Conservation (phyloP, 2,888 invertebrate genomes). For the Anorthoa munda region DNA sequence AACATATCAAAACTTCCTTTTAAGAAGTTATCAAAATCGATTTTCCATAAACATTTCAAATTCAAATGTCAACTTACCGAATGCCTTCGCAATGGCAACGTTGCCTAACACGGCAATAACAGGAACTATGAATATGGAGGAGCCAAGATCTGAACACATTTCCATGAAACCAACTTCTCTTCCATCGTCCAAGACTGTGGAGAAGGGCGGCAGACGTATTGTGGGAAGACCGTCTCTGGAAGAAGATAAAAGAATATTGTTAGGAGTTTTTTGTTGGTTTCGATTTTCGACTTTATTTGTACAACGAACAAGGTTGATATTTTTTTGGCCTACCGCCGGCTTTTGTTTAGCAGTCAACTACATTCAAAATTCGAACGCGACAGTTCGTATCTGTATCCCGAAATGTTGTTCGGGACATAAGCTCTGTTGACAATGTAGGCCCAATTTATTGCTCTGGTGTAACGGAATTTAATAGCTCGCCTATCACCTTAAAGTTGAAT, state of each 20-base stretch:
- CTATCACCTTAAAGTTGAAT: background rate
- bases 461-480: no score
- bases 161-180: slow-evolving; percentile 92
- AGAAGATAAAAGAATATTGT: slow-evolving; percentile 28
- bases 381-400: background rate
- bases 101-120: slow-evolving; percentile 97
- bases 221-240: slow-evolving; percentile 93
- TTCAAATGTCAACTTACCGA: slow-evolving; percentile 91
- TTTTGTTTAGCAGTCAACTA: background rate
- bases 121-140: slow-evolving; percentile 96
- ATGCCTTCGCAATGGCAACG: slow-evolving; percentile 98
- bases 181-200: slow-evolving; percentile 90
- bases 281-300: slow-evolving; percentile 17
- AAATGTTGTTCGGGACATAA: background rate
- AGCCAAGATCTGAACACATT: slow-evolving; percentile 95
- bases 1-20: background rate
- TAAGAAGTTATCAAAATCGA: background rate
- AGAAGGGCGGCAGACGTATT: slow-evolving; percentile 93
- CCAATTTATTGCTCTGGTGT: background rate
- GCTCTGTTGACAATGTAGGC: background rate
- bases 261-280: background rate
- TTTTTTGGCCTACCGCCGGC: background rate
- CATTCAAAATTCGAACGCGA: background rate
- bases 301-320: fast-evolving
- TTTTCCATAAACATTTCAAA: background rate